Conservation (phyloP, 2,888 invertebrate genomes). For the Melanotus villosus region DNA sequence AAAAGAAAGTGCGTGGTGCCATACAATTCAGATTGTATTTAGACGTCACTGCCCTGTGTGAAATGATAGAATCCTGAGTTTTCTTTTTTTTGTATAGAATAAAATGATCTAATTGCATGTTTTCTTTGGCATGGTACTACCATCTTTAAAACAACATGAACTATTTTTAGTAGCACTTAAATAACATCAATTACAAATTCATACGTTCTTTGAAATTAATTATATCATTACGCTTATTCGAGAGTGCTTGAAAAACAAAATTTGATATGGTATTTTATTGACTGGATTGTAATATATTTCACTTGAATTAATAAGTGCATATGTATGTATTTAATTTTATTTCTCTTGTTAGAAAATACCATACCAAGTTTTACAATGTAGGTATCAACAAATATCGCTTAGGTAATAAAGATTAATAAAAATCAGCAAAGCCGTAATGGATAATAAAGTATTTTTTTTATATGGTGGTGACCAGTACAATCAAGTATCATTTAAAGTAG, state of each 20-base stretch:
- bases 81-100: slow-evolving; percentile 13
- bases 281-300: too few relatives aligned
- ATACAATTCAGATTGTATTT: slow-evolving; percentile 47
- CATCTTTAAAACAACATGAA: slow-evolving; percentile 10
- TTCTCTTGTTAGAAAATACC: not conserved
- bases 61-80: slow-evolving; percentile 8
- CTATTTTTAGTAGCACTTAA: slow-evolving; percentile 18
- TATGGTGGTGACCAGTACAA: not conserved
- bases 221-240: too few relatives aligned
- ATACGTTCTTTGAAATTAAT: not conserved
- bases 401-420: not conserved
- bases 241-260: not conserved
- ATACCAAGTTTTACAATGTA: not conserved
- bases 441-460: not conserved
- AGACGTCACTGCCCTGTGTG: slow-evolving; percentile 2
- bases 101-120: slow-evolving; percentile 32
- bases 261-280: not conserved
- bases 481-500: too few relatives aligned
- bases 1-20: slow-evolving; percentile 25
- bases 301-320: not conserved
- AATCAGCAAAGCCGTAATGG: not conserved
- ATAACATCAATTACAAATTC: slow-evolving; percentile 12
- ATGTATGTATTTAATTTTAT: too few relatives aligned
- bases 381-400: too few relatives aligned
- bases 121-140: slow-evolving; percentile 32